Evolutionary conservation across 2,888 invertebrate genomes (phyloP).

Genomic region (Drosophila dives): DNA sequence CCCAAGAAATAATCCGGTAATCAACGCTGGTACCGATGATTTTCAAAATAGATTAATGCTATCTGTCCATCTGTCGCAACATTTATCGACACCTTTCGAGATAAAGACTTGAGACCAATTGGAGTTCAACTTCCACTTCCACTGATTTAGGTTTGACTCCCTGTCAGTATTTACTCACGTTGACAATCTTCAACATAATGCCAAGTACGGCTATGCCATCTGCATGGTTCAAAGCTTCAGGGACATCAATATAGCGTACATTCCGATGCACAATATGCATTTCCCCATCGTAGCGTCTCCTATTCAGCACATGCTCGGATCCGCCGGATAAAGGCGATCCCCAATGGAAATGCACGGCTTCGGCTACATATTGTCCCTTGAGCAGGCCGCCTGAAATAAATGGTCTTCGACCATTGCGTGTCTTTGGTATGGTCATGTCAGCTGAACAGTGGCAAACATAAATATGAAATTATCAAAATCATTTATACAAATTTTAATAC

Average conservation of each 20-base stretch:
- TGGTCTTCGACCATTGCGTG: constrained; percentile 63
- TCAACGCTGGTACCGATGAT: neutral
- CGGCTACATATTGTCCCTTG: constrained; percentile 63
- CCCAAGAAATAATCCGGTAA: neutral
- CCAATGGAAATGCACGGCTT: constrained; percentile 88
- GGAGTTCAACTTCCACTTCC: too few relatives aligned
- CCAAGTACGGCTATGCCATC: constrained; percentile 88
- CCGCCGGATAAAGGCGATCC: constrained; percentile 88
- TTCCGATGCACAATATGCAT: constrained; percentile 89
- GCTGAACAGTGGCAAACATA: constrained; percentile 44
- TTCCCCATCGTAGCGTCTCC: constrained; percentile 86
- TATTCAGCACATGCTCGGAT: constrained; percentile 84
- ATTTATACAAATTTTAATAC: neutral
- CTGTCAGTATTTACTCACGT: constrained; percentile 25
- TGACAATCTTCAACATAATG: constrained; percentile 85
- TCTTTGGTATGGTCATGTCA: constrained; percentile 63
- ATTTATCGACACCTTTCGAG: neutral
- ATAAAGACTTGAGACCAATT: neutral
- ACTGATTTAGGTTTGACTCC: neutral
- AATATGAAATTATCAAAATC: neutral
- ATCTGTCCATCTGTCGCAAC: neutral
- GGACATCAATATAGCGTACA: constrained; percentile 86
- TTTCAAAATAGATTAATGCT: neutral
- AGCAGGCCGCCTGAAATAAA: constrained; percentile 69
- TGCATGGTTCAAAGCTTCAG: constrained; percentile 85